Base-by-base conservation (phyloP, 2,113 vertebrate species). In the Tupaia chinensis region DNA sequence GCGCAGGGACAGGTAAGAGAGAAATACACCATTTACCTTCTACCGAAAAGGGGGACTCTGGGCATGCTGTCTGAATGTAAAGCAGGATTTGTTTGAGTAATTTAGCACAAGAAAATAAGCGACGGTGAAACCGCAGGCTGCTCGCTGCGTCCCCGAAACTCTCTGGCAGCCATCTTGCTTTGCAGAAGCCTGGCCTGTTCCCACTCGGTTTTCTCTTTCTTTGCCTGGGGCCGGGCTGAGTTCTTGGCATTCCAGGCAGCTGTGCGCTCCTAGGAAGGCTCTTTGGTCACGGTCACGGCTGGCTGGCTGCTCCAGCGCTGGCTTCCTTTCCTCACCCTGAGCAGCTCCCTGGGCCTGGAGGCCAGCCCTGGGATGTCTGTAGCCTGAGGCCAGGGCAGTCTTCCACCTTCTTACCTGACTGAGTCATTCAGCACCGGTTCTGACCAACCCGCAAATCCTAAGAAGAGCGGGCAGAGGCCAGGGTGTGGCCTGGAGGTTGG, bases 381-480 rank as follows among this genome's bases (percentile, higher is more conserved):
- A n/a, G 68, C 44, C 10, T 17, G 0, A 0, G 17, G 20, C 63
- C 0, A 0, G 0, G 1, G 10, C 1, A 0, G 1, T 1, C 7
- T 22, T 87, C 44, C 15, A 29, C 15, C 65, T 6, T 58, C 23
- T 13, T 60, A 61, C 32, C 32, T 7, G 0, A 12, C 1, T 0
- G 13, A 27, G 32, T 7, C n/a, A 1, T 5, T 11, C 5, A 13
- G 63, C 27, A 19, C 27, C 19, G 44, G 29, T 16, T 1, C n/a
- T 13, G 3, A 1, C 34, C 22, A 15, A 0, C 16, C 58, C 5
- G 29, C 10, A 5, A 34, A 53, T 11, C 13, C 23, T 9, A 9
- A 66, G 54, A 65, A 27, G 5, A 11, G 58, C 44, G 3, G 44
- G 44, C 44, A 44, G 44, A 44, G 44, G 44, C 44, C 44, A 44